Conservation (phyloP, 1,140 invertebrate genomes). For the Dysdera silvatica region DNA sequence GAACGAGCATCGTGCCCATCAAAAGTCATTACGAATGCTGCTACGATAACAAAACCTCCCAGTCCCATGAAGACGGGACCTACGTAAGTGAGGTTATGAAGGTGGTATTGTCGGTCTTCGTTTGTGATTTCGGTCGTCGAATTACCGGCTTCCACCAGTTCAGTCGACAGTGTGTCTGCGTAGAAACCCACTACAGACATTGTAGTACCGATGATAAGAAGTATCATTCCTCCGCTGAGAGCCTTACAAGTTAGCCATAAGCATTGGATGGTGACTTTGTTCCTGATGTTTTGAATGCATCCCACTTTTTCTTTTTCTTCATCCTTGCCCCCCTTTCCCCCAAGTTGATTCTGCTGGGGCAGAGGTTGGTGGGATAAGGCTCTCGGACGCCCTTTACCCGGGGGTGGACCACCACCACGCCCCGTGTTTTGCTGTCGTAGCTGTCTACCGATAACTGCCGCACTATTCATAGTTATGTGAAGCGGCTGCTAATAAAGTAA, state of each 20-base stretch:
- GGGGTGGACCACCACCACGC: constrained; percentile 31
- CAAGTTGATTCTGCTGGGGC: constrained; percentile 24
- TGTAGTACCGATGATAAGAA: constrained; percentile 73
- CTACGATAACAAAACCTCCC: constrained; percentile 84
- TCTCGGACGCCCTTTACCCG: constrained; percentile 32
- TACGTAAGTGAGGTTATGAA: constrained; percentile 83
- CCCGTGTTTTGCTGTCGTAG: constrained; percentile 36
- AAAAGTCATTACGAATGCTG: constrained; percentile 90
- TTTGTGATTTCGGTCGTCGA: constrained; percentile 55
- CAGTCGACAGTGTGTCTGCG: constrained; percentile 66
- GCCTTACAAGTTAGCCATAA: constrained; percentile 84
- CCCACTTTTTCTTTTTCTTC: constrained; percentile 21
- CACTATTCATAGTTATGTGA: constrained; percentile 38
- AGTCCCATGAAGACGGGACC: constrained; percentile 89
- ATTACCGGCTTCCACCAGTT: constrained; percentile 70
- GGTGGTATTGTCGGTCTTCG: constrained; percentile 46
- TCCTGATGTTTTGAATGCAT: constrained; percentile 18
- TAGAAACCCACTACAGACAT: constrained; percentile 77
- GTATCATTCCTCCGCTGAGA: constrained; percentile 66
- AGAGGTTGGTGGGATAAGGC: constrained; percentile 32
- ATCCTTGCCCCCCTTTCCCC: constrained; percentile 22
- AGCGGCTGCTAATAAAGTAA: too few relatives aligned
- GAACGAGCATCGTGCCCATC: constrained; percentile 49
- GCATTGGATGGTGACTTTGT: constrained; percentile 47
- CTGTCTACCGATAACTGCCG: constrained; percentile 38